phyloP scores from a whole-genome alignment of 2,888 invertebrate genomes.

The Phortica okadai region DNA sequence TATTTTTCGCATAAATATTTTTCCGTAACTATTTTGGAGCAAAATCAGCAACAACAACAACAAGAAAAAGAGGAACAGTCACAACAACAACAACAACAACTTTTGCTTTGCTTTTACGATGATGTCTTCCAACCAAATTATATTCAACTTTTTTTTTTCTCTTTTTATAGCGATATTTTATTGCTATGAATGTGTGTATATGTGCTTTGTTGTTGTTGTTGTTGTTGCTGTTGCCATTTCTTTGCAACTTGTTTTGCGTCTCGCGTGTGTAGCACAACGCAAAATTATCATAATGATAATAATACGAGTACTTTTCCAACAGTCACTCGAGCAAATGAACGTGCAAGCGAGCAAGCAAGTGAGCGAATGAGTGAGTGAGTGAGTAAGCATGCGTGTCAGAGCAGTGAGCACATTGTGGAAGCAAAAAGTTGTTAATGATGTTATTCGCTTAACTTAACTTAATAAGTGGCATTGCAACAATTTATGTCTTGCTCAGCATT shows the following conservation, averaged over 20 bases:
- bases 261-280: constrained; percentile 74
- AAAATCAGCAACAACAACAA: no score
- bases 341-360: no score
- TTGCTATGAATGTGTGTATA: background rate
- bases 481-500: constrained; percentile 7
- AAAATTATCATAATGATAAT: constrained; percentile 26
- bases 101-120: background rate
- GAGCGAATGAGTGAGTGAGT: no score
- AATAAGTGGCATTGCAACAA: constrained; percentile 9
- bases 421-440: constrained; percentile 18
- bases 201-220: constrained; percentile 14
- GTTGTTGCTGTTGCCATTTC: constrained; percentile 16
- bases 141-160: constrained; percentile 5
- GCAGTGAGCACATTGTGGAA: background rate
- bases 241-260: constrained; percentile 64
- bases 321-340: no score
- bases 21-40: no score
- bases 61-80: no score
- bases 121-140: constrained; percentile 1
- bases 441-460: constrained; percentile 13
- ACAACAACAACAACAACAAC: background rate
- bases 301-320: constrained; percentile 53
- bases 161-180: background rate
- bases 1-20: no score
- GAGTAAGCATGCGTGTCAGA: background rate